Percentiles rank a stretch among this genome's conserved stretches.
Evolutionary conservation across 2,888 invertebrate genomes (phyloP).

Genomic region (Morpho deidamia): DNA sequence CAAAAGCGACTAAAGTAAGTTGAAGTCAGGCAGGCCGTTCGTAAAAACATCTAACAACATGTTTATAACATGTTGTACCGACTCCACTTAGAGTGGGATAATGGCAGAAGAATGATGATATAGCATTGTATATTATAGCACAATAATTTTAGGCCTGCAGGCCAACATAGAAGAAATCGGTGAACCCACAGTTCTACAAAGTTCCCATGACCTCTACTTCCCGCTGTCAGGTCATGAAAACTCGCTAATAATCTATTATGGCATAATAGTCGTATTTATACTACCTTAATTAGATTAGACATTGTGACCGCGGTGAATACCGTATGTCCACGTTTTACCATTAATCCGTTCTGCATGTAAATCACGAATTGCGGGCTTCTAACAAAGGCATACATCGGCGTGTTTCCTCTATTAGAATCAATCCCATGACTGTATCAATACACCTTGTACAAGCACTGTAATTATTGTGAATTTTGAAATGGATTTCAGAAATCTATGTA

Average conservation of each 20-base stretch:
- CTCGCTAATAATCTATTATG: too few species aligned
- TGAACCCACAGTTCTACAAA: background rate
- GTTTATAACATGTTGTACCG: too few species aligned
- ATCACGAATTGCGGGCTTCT: slow-evolving; percentile 34
- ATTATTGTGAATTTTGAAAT: slow-evolving; percentile 12
- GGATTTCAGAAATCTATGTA: slow-evolving; percentile 11
- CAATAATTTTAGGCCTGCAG: too few species aligned
- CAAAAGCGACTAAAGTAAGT: too few species aligned
- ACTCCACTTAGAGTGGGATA: too few species aligned
- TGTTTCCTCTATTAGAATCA: slow-evolving; percentile 58
- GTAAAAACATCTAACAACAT: too few species aligned
- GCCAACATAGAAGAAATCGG: too few species aligned
- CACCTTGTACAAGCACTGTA: slow-evolving; percentile 30
- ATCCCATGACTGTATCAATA: slow-evolving; percentile 42
- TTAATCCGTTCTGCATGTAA: slow-evolving; percentile 39
- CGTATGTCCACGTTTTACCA: slow-evolving; percentile 11
- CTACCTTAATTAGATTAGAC: background rate
- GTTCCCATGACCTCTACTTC: too few species aligned
- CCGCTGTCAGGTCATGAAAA: too few species aligned
- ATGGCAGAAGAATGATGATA: too few species aligned
- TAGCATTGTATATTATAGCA: too few species aligned
- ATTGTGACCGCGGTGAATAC: background rate
- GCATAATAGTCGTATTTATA: background rate
- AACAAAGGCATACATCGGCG: slow-evolving; percentile 52
- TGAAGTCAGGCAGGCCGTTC: too few species aligned